Evolutionary conservation across 2,113 vertebrate genomes (phyloP), one percentile per base, ranked within the genome.

Genomic region (Epinephelus fuscoguttatus): DNA sequence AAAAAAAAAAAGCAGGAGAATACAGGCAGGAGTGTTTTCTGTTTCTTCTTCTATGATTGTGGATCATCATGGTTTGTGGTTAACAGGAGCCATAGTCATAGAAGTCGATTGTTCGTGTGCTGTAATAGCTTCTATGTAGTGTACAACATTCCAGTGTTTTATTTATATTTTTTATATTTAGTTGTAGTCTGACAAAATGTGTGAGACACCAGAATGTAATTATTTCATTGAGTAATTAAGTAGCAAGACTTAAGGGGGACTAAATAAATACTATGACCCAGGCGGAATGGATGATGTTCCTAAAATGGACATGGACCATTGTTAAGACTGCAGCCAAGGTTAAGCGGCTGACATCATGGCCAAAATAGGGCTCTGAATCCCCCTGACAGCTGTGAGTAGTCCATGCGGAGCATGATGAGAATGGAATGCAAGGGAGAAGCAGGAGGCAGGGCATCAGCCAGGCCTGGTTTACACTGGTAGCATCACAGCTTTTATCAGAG

Each of bases 261-360:
- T 61, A 80, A 73, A 64, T 63, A 61, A 27, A 47, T 78, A 64
- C 49, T 66, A 57, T 86, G 80, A 66, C 76, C 75, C 4, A 2
- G 1, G 45, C 59, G 74, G 33, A 37, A 62, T 70, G 85, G 76
- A 47, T 67, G 49, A 74, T 80, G 75, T 11, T 55, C 81, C 86
- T 84, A 82, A 92, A 88, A 93, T 84, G 86, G 90, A 89, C 78
- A 53, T 67, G 17, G 52, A 72, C 79, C 84, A 91, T 91, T 92
- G 87, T 92, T 92, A 80, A 85, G 79, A 81, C 79, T 61, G 50
- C 79, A 81, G 88, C 80, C 82, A 77, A 86, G 90, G 86, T 12
- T 85, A 72, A 67, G 67, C 6, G 19, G 17, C 76, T 90, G 91
- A 91, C 89, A 91, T 90, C 90, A 90, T 70, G 69, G 84, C 76